A percentile compares a stretch with the other conserved stretches of the same genome.
These are phyloP conservation scores for Pegoplata infirma DNA, from an alignment of 2,888 invertebrate species.

Conservation along the genomic window DNA sequence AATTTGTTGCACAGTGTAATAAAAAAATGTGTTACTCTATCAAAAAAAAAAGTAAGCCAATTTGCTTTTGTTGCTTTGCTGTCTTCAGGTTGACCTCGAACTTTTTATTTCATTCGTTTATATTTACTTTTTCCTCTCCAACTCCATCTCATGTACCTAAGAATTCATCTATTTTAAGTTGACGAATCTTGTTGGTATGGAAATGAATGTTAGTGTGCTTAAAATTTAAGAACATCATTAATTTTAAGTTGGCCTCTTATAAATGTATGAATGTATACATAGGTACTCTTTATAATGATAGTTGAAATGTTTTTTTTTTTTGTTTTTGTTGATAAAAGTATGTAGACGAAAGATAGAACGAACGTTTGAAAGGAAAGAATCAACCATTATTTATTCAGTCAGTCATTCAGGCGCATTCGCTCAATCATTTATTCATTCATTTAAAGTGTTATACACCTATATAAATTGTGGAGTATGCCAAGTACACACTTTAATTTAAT, in stretches of 20 bases:
- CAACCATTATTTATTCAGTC: too few species aligned
- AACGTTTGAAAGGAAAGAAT: too few species aligned
- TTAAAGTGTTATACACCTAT: background rate
- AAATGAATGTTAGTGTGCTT: background rate
- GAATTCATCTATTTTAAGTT: too few species aligned
- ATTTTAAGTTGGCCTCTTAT: background rate
- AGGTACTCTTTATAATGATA: too few species aligned
- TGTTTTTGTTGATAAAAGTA: background rate
- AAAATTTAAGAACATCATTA: slow-evolving; percentile 2
- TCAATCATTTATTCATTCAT: background rate
- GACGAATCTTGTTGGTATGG: background rate
- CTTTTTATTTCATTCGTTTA: background rate
- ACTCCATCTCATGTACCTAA: too few species aligned
- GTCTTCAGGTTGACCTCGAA: background rate
- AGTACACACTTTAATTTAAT: background rate
- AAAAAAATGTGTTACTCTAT: too few species aligned
- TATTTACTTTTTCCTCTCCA: background rate
- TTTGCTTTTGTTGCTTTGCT: background rate
- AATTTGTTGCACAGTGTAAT: too few species aligned
- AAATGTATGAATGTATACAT: background rate
- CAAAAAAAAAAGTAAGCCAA: background rate
- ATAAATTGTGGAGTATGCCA: background rate
- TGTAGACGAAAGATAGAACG: too few species aligned
- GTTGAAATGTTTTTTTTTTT: too few species aligned
- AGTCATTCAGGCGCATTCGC: background rate